These are phyloP conservation scores for Chromobotia macracanthus DNA, from an alignment of 2,797 vertebrate genomes.

Conservation along the genomic window DNA sequence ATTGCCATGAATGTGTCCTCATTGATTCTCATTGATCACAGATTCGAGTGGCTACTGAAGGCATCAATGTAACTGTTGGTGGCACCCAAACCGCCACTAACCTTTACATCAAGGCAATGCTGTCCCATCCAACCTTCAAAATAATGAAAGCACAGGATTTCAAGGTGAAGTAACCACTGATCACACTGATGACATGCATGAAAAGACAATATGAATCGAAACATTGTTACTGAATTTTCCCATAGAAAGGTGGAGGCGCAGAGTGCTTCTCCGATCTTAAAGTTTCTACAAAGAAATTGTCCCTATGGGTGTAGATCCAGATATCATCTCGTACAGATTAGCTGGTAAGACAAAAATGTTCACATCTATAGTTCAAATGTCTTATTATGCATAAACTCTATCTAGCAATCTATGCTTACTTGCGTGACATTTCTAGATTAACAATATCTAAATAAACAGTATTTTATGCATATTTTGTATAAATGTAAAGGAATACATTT, in stretches of 20 bases:
- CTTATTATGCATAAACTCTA: background rate
- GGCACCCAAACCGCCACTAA: constrained; percentile 83
- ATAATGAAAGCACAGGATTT: constrained; percentile 85
- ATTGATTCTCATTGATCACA: constrained; percentile 62
- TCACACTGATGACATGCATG: background rate
- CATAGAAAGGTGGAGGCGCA: constrained; percentile 87
- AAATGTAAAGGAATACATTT: constrained; percentile 80
- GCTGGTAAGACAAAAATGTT: constrained; percentile 69
- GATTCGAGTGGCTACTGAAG: constrained; percentile 91
- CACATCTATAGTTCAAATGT: background rate
- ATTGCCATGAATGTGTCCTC: background rate
- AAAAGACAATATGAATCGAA: background rate
- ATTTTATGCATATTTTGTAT: background rate
- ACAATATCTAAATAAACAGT: background rate
- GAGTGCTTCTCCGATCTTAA: constrained; percentile 89
- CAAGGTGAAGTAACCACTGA: constrained; percentile 80
- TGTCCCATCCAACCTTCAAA: constrained; percentile 84
- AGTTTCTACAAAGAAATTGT: constrained; percentile 93
- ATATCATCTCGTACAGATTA: constrained; percentile 83
- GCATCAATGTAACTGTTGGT: constrained; percentile 94
- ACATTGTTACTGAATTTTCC: constrained; percentile 30
- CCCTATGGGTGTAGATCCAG: constrained; percentile 92
- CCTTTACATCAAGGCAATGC: constrained; percentile 85
- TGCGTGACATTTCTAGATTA: background rate
- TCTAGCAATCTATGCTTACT: background rate